phyloP scores from a whole-genome alignment of 2,888 invertebrate species.

The Protodeltote pygarga region DNA sequence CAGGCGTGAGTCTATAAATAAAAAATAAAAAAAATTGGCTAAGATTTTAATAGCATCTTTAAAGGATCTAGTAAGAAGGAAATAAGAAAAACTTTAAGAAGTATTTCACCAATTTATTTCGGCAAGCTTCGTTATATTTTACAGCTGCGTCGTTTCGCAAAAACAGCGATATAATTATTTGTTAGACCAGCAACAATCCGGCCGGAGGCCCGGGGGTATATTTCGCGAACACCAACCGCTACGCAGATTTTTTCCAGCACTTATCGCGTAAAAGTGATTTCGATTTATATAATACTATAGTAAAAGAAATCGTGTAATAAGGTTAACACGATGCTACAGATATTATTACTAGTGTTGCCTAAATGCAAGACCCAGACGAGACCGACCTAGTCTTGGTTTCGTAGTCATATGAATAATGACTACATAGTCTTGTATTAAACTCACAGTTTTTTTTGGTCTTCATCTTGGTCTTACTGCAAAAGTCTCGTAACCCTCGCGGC shows the following conservation, averaged over 20 bases:
- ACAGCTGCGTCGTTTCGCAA: not conserved
- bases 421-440: no score
- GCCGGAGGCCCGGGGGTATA: slow-evolving; percentile 29
- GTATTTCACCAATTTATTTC: slow-evolving; percentile 1
- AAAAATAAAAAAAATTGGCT: no score
- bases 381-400: no score
- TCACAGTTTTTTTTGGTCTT: no score
- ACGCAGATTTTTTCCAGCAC: slow-evolving; percentile 48
- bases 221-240: slow-evolving; percentile 35
- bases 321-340: no score
- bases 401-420: no score
- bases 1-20: no score
- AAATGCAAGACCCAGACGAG: no score
- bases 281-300: slow-evolving; percentile 63
- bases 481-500: no score
- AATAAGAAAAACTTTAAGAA: not conserved
- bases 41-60: no score
- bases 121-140: not conserved
- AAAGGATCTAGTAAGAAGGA: not conserved
- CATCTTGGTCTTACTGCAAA: no score
- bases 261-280: slow-evolving; percentile 62
- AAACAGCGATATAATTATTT: slow-evolving; percentile 21
- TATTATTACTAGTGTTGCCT: no score
- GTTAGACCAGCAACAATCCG: slow-evolving; percentile 24
- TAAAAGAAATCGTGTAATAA: slow-evolving; percentile 52